phyloP scores from a whole-genome alignment of 1,140 invertebrate genomes.

The Anthonomus grandis region DNA sequence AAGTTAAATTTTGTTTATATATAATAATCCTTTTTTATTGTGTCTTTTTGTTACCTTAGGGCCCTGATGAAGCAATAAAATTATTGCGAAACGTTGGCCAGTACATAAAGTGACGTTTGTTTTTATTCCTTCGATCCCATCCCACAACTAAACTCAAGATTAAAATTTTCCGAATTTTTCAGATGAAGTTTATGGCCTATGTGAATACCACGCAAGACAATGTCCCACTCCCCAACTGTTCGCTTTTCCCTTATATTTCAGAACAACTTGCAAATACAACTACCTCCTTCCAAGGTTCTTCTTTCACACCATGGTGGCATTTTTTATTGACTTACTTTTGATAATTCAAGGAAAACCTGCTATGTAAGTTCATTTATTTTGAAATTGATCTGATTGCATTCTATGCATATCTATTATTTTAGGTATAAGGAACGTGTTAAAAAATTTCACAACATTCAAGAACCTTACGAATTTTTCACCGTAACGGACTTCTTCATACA shows the following conservation, averaged over 20 bases:
- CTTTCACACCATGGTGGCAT: conserved; percentile 58
- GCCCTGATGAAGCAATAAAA: no score
- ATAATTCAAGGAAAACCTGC: conserved; percentile 56
- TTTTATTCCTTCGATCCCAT: no score
- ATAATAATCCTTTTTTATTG: no score
- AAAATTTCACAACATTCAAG: conserved; percentile 68
- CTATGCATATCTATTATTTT: conserved; percentile 29
- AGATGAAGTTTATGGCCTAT: conserved; percentile 12
- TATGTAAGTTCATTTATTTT: conserved; percentile 50
- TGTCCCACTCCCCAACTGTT: conserved; percentile 19
- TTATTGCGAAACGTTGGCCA: no score
- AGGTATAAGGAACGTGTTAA: conserved; percentile 51
- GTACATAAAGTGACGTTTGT: no score
- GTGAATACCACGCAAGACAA: neutral
- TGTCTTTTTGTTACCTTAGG: no score
- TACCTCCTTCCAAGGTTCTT: conserved; percentile 49
- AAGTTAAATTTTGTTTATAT: no score
- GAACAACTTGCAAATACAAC: conserved; percentile 30
- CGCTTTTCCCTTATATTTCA: conserved; percentile 28
- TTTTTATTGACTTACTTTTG: conserved; percentile 54
- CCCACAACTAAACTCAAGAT: no score
- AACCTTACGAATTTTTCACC: conserved; percentile 69
- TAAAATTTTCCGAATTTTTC: no score
- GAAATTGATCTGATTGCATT: conserved; percentile 3
- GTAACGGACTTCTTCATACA: conserved; percentile 67